phyloP scores from a whole-genome alignment of 2,797 vertebrate species.

The Coregonus sp. region DNA sequence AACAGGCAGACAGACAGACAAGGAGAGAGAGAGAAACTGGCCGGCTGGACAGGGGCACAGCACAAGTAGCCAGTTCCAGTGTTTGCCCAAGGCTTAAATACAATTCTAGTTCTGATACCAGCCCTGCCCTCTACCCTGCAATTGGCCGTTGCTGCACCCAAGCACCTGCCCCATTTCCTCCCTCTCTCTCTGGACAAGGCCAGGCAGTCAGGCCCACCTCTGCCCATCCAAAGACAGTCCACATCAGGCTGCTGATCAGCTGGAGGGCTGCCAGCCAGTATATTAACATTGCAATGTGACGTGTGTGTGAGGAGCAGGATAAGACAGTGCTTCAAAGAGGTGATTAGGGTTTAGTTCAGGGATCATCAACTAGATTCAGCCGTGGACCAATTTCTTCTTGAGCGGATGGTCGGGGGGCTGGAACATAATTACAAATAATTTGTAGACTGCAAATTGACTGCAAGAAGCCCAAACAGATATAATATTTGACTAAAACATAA shows the following conservation, averaged over 20 bases:
- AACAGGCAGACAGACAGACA: constrained; percentile 1
- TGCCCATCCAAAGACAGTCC: constrained; percentile 19
- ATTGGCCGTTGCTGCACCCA: constrained; percentile 31
- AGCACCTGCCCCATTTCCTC: constrained; percentile 18
- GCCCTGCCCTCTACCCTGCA: constrained; percentile 60
- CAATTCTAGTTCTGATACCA: constrained; percentile 34
- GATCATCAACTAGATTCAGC: too few relatives aligned
- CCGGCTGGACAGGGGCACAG: constrained; percentile 17
- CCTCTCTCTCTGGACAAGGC: constrained; percentile 1
- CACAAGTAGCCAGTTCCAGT: constrained; percentile 21
- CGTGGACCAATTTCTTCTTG: too few relatives aligned
- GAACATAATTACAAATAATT: too few relatives aligned
- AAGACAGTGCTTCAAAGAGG: not conserved
- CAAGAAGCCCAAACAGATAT: too few relatives aligned
- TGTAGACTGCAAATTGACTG: too few relatives aligned
- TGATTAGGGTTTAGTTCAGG: not conserved
- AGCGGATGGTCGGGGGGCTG: too few relatives aligned
- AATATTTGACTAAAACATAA: too few relatives aligned
- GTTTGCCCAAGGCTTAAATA: constrained; percentile 65
- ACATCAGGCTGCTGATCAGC: not conserved
- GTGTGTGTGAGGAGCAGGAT: not conserved
- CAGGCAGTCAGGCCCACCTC: constrained; percentile 10
- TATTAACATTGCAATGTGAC: constrained; percentile 6
- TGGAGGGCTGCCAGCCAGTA: not conserved
- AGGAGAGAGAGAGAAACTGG: constrained; percentile 17